Base-by-base conservation (phyloP, 1,140 invertebrate species). In the Drosophila insularis region DNA sequence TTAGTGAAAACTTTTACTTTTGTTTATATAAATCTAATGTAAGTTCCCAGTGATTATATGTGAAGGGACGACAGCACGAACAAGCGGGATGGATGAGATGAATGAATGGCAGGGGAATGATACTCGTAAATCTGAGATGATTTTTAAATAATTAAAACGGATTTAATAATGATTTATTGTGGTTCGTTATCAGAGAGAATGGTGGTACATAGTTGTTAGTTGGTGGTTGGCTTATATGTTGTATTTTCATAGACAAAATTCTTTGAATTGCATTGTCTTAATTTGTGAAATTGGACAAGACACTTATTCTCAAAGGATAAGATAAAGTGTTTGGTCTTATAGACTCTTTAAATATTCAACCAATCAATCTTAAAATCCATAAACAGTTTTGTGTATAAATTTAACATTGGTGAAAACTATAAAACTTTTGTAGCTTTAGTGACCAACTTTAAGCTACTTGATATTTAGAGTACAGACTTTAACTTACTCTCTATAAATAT, bases 1-100 rank as follows among this genome's bases (percentile, higher is more conserved):
- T 54, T 31, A 23, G 35, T 53, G 56, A 50, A 79, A 86, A 86
- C 66, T 82, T 86, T 77, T 71, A 63, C 75, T 71, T 71, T 71
- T 50, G 43, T 50, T 50, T 68, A 71, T 56, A 67, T 61, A 75
- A 78, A 75, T 75, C 72, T 65, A 68, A 78, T 70, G 65, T 58
- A 68, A 64, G 50, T 65, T 65, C 46, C 50, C 32, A 50, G 63
- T 40, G 63, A 66, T 66, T 63, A 31, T 63, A 50, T 50, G 17
- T 50, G 19, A 35, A 32, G n/a, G 55, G 55, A 35, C 27, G 55
- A 10, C 13, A 50, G 27, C 4, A 27, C 27, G 27, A 27, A 27
- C 27, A 27, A 27, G 27, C 10, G 43, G 10, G 8, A 50, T 50
- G n/a, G 55, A 37, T 37, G 35, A 13, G 11, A 37, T 13, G 10